A percentile compares a stretch with the other conserved stretches of the same genome.
phyloP scores from a whole-genome alignment of 2,888 invertebrate genomes.

The Troglohyphantes excavatus region DNA sequence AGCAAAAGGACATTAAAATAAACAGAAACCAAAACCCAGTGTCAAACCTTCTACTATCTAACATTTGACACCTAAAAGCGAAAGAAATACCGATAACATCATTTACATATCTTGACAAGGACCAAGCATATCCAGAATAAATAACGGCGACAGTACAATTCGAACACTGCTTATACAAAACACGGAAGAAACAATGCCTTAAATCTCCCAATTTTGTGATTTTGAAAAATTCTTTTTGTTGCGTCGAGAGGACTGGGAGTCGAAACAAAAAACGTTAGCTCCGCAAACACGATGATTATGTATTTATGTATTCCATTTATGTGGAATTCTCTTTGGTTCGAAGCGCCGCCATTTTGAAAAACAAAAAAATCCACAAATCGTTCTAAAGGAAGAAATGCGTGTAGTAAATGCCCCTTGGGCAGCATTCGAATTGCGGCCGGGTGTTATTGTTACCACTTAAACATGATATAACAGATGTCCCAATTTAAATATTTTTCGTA shows the following conservation, averaged over 20 bases:
- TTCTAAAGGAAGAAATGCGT: slow-evolving; percentile 4
- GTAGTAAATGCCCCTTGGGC: slow-evolving; percentile 39
- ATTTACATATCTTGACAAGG: slow-evolving; percentile 26
- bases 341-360: slow-evolving; percentile 28
- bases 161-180: neutral
- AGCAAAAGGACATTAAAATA: too few species aligned
- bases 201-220: slow-evolving; percentile 32
- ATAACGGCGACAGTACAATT: slow-evolving; percentile 14
- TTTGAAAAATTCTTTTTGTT: neutral
- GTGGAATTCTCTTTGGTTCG: neutral
- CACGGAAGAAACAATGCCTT: slow-evolving; percentile 14
- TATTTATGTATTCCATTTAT: slow-evolving; percentile 57
- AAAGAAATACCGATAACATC: slow-evolving; percentile 13
- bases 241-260: neutral
- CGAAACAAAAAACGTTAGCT: slow-evolving; percentile 17
- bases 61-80: neutral
- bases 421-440: neutral
- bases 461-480: slow-evolving; percentile 55
- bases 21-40: too few species aligned
- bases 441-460: slow-evolving; percentile 46
- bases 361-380: slow-evolving; percentile 34
- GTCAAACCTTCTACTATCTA: neutral
- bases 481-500: slow-evolving; percentile 59
- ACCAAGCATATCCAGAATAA: slow-evolving; percentile 7
- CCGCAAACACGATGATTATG: slow-evolving; percentile 44